Conservation (phyloP, 2,888 invertebrate genomes). For the Lucinisca nassula region DNA sequence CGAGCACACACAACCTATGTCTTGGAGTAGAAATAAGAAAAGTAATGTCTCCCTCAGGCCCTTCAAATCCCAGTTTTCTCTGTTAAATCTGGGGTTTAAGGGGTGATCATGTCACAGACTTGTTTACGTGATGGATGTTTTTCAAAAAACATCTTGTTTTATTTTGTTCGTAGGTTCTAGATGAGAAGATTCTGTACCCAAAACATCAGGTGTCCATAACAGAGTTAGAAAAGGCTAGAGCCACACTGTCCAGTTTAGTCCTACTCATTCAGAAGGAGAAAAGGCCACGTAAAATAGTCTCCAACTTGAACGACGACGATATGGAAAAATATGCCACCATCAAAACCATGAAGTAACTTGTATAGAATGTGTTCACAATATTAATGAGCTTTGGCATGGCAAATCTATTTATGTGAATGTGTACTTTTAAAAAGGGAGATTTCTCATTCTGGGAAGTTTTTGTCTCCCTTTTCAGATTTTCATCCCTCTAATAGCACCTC, state of each 20-base stretch:
- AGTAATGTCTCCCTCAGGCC: no score
- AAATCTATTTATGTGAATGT: no score
- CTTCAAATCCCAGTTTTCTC: no score
- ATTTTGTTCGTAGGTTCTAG: slow-evolving; percentile 90
- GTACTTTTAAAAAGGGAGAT: no score
- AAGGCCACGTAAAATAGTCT: slow-evolving; percentile 82
- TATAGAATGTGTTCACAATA: background rate
- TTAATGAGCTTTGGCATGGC: background rate
- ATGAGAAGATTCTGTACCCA: slow-evolving; percentile 95
- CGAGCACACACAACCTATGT: no score
- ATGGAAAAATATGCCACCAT: slow-evolving; percentile 70
- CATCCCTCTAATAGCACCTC: no score
- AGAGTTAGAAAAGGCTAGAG: slow-evolving; percentile 93
- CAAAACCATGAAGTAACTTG: slow-evolving; percentile 65
- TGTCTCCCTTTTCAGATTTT: background rate
- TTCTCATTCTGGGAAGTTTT: background rate
- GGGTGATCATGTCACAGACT: no score
- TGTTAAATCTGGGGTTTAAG: no score
- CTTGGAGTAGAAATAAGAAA: no score
- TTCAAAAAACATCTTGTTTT: no score
- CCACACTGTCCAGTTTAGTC: slow-evolving; percentile 94
- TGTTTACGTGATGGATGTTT: no score
- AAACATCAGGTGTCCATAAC: slow-evolving; percentile 93
- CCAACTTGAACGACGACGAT: slow-evolving; percentile 73
- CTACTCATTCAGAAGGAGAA: slow-evolving; percentile 91